Conservation (phyloP, 2,113 vertebrate genomes). For the Alethe castanea region DNA sequence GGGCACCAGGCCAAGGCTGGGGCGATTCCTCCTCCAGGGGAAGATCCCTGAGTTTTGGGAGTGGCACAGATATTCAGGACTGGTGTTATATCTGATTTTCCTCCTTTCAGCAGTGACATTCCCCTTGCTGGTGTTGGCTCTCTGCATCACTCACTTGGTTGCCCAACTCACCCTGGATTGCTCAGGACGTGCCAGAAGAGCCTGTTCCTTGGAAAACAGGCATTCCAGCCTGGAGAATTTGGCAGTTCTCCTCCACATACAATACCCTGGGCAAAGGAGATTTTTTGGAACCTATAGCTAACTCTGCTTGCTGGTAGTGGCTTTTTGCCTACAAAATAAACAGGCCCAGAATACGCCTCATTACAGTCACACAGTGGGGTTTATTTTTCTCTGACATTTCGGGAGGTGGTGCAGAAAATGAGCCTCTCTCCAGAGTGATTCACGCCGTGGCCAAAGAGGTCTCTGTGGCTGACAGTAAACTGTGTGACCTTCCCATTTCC, state of each 20-base stretch:
- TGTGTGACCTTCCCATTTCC: constrained; percentile 44
- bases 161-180: not conserved
- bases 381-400: constrained; percentile 60
- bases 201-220: constrained; percentile 7
- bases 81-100: not conserved
- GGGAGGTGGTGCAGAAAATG: constrained; percentile 48
- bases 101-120: not conserved
- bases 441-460: constrained; percentile 16
- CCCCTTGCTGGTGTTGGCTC: accelerated
- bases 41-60: not conserved
- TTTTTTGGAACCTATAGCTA: constrained; percentile 14
- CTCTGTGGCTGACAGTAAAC: constrained; percentile 60
- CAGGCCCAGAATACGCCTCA: constrained; percentile 37
- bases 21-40: not conserved
- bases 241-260: constrained; percentile 33
- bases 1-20: not conserved
- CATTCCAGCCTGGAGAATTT: constrained; percentile 51
- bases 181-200: not conserved
- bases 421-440: constrained; percentile 36
- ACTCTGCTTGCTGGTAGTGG: not conserved
- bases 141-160: not conserved
- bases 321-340: constrained; percentile 47
- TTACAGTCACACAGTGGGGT: constrained; percentile 36
- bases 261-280: not conserved
- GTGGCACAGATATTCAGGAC: not conserved